Percentiles rank a stretch among this genome's conserved stretches.
These are phyloP conservation scores for Catocala fraxini DNA, from an alignment of 2,888 invertebrate genomes.

Conservation along the genomic window DNA sequence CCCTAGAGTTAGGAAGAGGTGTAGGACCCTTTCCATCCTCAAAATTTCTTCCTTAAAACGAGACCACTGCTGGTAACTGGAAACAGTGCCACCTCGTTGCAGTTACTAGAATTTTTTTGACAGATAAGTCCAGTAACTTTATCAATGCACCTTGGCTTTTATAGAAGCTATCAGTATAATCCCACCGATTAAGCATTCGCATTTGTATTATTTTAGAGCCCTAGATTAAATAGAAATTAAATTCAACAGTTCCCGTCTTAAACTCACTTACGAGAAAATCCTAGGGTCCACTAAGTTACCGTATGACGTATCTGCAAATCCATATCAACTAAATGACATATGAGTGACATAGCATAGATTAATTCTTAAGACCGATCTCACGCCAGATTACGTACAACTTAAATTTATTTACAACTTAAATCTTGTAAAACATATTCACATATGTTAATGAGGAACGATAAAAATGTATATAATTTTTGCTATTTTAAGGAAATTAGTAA, in stretches of 20 bases:
- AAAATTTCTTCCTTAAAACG: no score
- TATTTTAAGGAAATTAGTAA: conserved; percentile 29
- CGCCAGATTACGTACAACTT: conserved; percentile 8
- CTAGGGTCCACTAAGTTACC: conserved; percentile 8
- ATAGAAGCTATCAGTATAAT: no score
- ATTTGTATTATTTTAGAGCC: background rate
- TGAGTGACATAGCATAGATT: conserved; percentile 50
- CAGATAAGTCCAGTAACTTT: no score
- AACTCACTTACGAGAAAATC: conserved; percentile 1
- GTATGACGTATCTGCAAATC: conserved; percentile 40
- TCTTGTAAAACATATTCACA: conserved; percentile 37
- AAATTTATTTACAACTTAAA: conserved; percentile 46
- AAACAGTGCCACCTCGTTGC: no score
- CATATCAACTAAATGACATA: conserved; percentile 42
- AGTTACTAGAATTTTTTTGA: no score
- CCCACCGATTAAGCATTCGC: no score
- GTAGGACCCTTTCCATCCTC: no score
- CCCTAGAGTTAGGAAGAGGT: no score
- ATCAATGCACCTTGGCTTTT: no score
- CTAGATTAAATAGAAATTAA: background rate
- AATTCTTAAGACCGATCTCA: conserved; percentile 46
- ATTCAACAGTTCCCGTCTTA: background rate
- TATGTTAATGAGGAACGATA: conserved; percentile 34
- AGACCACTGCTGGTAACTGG: no score
- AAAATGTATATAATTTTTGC: conserved; percentile 9